Evolutionary conservation across 2,113 vertebrate genomes (phyloP).

Genomic region (Acinonyx jubatus): DNA sequence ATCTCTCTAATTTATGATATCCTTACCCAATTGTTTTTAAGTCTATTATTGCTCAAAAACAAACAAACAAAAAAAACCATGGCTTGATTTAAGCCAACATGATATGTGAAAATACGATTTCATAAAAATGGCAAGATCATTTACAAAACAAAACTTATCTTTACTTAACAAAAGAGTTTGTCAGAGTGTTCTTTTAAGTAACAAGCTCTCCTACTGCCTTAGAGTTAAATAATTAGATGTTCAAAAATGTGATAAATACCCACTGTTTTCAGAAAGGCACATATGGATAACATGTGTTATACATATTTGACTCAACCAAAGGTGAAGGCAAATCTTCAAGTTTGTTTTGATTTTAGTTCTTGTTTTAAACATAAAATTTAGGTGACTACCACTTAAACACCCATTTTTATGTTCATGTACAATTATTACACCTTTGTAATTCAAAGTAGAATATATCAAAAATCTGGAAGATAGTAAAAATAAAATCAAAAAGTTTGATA

Average conservation of each 20-base stretch:
- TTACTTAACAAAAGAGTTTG: neutral
- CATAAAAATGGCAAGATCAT: conserved; percentile 11
- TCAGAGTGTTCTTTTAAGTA: conserved; percentile 46
- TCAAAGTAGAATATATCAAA: conserved; percentile 38
- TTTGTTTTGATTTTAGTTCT: conserved; percentile 32
- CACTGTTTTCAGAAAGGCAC: conserved; percentile 19
- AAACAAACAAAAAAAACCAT: neutral
- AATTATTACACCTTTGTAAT: conserved; percentile 27
- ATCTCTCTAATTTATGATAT: neutral
- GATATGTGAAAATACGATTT: conserved; percentile 31
- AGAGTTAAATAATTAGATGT: neutral
- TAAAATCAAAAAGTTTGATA: conserved; percentile 15
- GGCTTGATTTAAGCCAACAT: conserved; percentile 21
- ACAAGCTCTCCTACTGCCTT: neutral
- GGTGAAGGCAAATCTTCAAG: neutral
- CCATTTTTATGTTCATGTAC: conserved; percentile 17
- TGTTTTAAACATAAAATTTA: conserved; percentile 37
- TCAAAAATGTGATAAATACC: neutral
- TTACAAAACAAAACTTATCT: conserved; percentile 39
- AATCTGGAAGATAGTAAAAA: conserved; percentile 3
- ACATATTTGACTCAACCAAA: neutral
- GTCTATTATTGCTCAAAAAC: neutral
- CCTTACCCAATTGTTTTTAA: neutral
- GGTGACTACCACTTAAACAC: neutral
- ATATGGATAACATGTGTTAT: neutral